A percentile compares a stretch with the other conserved stretches of the same genome.
Evolutionary conservation across 2,113 vertebrate species (phyloP).

Genomic region (Crotalus viridis): DNA sequence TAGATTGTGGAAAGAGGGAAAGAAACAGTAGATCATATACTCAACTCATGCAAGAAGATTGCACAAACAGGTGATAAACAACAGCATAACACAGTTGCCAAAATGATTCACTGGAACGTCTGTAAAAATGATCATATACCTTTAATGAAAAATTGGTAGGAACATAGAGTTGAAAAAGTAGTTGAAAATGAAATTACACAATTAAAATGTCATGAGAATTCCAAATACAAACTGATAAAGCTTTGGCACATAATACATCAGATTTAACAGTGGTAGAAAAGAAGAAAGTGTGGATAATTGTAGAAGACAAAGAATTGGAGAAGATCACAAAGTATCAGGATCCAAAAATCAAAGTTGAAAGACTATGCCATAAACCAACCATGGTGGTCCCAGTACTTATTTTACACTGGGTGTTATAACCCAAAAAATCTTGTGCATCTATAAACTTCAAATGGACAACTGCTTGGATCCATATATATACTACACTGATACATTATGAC

Average conservation of each 20-base stretch:
- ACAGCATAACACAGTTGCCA: not conserved
- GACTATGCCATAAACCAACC: not conserved
- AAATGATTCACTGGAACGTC: not conserved
- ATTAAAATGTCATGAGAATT: not conserved
- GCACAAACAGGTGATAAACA: not conserved
- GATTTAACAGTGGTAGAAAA: not conserved
- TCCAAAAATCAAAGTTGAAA: not conserved
- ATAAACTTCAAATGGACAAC: not conserved
- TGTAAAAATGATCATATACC: not conserved
- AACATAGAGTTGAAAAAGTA: not conserved
- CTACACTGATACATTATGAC: not conserved
- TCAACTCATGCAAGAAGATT: not conserved
- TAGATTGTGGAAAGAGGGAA: not conserved
- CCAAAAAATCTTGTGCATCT: not conserved
- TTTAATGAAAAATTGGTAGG: not conserved
- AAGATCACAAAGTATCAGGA: not conserved
- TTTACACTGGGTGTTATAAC: not conserved
- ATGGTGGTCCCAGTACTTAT: not conserved
- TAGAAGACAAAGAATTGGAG: not conserved
- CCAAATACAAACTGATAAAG: not conserved
- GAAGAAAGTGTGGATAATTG: not conserved
- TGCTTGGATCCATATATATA: not conserved
- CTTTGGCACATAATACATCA: not conserved
- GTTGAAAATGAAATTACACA: not conserved
- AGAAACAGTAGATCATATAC: not conserved